Base-by-base conservation (phyloP, 2,888 invertebrate genomes). In the Epinotia brunnichana region DNA sequence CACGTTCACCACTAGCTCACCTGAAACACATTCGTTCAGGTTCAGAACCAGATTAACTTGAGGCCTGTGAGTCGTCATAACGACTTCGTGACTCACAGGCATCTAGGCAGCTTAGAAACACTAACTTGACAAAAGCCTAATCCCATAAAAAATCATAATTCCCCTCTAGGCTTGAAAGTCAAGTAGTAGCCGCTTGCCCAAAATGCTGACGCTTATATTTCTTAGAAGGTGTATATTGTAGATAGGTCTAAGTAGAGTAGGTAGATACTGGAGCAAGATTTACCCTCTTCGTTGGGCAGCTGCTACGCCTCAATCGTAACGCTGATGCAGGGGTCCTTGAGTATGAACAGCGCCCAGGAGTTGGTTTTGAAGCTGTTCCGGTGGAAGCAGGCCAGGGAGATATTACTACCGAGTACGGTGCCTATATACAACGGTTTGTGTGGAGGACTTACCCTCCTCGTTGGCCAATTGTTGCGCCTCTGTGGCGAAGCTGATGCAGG, bases 321-420 rank as follows among this genome's bases (percentile, higher is more conserved):
- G 82, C 97, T 97, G 77, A 98, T 98, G 83, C 96, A 97, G 0
- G 98, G 98, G 82, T 99, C 98, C 85, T 97, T 96, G 76, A 99
- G 94, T 79, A 98, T 98, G 88, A 99, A 99, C 76, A 99, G 88
- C 9, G 98, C 99, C 99, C 99, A 99, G 1, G 97, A 97, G 90
- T 98, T 98, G 70, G 98, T 96, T 87, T 98, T 98, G 88, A 99
- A 98, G 90, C 99, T 99, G 85, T 98, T 97, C 48, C 99, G 99
- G 89, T 99, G 98, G 94, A 99, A 99, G 88, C 99, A 99, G 3
- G 98, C 99, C 77, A 99, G 92, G 5, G 98, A 98, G 72, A 99
- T 97, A 89, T 99, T 98, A 75, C 96, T 97, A 39, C 98, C 98
- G 0, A 98, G 92, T 15, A 97, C 96, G 29, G 97, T 96, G 76